These are phyloP conservation scores for Liposcelis brunnea DNA, from an alignment of 2,888 invertebrate genomes.

Conservation along the genomic window DNA sequence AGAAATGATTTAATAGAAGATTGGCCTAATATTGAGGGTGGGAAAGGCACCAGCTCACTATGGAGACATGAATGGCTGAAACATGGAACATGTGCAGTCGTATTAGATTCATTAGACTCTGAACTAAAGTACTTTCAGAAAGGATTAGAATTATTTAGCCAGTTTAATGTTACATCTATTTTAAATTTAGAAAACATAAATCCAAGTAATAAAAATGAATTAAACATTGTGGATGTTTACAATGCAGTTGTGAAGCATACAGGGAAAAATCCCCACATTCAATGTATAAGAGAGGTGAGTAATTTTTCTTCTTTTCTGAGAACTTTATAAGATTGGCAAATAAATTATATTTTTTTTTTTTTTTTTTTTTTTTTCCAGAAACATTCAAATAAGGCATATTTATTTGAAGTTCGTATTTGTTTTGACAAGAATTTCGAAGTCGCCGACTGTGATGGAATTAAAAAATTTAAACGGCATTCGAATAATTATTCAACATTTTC, in stretches of 20 bases:
- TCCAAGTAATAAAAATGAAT: slow-evolving; percentile 31
- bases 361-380: slow-evolving; percentile 23
- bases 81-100: slow-evolving; percentile 62
- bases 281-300: slow-evolving; percentile 31
- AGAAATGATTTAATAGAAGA: slow-evolving; percentile 34
- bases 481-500: slow-evolving; percentile 1
- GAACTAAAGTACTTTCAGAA: slow-evolving; percentile 51
- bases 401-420: slow-evolving; percentile 57
- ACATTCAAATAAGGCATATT: slow-evolving; percentile 32
- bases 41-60: slow-evolving; percentile 32
- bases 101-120: slow-evolving; percentile 34
- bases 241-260: slow-evolving; percentile 34
- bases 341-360: background rate
- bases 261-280: slow-evolving; percentile 41
- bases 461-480: background rate
- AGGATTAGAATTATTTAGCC: slow-evolving; percentile 40
- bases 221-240: slow-evolving; percentile 31
- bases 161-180: slow-evolving; percentile 42
- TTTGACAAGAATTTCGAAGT: slow-evolving; percentile 46
- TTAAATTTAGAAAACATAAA: slow-evolving; percentile 36
- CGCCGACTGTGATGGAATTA: slow-evolving; percentile 45
- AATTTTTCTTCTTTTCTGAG: background rate
- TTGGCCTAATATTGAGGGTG: slow-evolving; percentile 58
- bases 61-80: slow-evolving; percentile 74
- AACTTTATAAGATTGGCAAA: background rate